Percentiles rank a stretch among this genome's conserved stretches.
Conservation (phyloP, 2,888 invertebrate genomes). For the Himalopsyche tibetana region DNA sequence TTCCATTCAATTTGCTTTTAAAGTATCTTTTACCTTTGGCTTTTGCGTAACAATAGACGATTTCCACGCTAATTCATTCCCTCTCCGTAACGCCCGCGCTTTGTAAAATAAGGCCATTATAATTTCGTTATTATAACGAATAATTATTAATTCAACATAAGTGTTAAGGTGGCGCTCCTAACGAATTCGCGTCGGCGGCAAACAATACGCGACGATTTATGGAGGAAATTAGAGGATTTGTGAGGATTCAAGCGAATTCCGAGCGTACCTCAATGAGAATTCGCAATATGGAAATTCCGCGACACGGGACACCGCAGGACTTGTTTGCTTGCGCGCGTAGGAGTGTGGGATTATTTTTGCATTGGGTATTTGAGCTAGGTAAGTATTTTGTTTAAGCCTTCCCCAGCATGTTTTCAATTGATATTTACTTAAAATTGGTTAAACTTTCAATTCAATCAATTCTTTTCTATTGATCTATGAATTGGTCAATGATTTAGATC, state of each 20-base stretch:
- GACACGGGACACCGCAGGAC: background rate
- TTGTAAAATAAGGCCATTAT: background rate
- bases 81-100: background rate
- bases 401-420: too few relatives aligned
- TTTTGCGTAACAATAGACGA: background rate
- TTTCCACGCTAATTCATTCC: constrained; percentile 22
- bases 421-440: too few relatives aligned
- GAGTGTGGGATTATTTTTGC: too few relatives aligned
- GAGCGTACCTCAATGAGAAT: constrained; percentile 35
- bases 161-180: background rate
- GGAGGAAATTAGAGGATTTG: constrained; percentile 14
- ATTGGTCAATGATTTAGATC: too few relatives aligned
- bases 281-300: constrained; percentile 51
- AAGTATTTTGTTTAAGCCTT: too few relatives aligned
- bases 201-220: constrained; percentile 41
- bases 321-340: background rate
- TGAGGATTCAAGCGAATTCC: background rate
- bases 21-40: background rate
- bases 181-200: background rate
- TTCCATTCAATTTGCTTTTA: constrained; percentile 2
- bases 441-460: too few relatives aligned
- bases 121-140: constrained; percentile 13
- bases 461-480: too few relatives aligned
- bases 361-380: too few relatives aligned
- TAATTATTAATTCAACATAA: constrained; percentile 9